Conservation (phyloP, 2,113 vertebrate species). For the Cairina moschata region DNA sequence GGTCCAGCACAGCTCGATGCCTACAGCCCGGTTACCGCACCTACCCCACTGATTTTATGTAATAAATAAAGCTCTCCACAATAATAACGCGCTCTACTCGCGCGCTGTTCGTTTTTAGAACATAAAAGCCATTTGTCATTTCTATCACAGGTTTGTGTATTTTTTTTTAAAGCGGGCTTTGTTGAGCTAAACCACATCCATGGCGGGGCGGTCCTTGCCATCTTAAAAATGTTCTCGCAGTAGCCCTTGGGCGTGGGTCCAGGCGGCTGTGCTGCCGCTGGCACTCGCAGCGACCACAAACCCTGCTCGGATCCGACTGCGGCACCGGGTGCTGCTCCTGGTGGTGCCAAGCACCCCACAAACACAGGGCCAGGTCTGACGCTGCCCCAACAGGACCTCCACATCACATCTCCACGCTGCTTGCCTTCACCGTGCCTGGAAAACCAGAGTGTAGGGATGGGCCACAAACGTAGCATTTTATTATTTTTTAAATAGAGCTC, state of each 20-base stretch:
- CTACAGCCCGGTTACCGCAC: rapidly evolving
- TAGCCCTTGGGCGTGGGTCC: neutral
- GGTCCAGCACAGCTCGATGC: rapidly evolving
- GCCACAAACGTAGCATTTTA: rapidly evolving
- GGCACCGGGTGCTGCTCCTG: neutral
- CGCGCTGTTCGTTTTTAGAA: neutral
- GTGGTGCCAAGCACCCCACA: neutral
- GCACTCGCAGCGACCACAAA: neutral
- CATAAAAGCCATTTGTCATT: neutral
- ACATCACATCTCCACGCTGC: too few relatives aligned
- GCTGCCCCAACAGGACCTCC: neutral
- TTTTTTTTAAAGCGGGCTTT: neutral
- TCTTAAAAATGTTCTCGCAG: neutral
- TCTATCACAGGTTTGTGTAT: neutral
- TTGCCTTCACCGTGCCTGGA: neutral
- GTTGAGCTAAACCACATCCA: neutral
- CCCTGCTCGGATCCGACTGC: rapidly evolving
- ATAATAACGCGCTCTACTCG: neutral
- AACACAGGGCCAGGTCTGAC: neutral
- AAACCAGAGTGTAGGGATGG: neutral
- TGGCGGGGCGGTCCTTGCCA: neutral
- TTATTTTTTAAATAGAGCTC: neutral
- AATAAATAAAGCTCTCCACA: neutral
- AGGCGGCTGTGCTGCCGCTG: rapidly evolving
- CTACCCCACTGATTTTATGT: neutral